Evolutionary conservation across 2,888 invertebrate genomes (phyloP).

Genomic region (Horisme vitalbata): DNA sequence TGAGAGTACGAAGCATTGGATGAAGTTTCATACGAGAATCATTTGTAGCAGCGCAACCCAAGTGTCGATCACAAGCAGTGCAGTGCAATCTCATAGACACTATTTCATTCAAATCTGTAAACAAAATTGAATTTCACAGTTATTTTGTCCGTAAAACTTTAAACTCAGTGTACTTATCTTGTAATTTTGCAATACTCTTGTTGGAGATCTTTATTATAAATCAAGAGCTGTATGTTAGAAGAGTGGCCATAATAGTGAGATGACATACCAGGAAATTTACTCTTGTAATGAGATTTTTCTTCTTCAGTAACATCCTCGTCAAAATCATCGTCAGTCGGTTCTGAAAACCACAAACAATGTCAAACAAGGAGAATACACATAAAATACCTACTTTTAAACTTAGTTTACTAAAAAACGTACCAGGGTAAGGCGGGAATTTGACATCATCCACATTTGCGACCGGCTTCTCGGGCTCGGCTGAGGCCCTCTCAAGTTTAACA

Average conservation of each 20-base stretch:
- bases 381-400: background rate
- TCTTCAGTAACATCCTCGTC: conserved; percentile 79
- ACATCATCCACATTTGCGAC: conserved; percentile 51
- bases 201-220: too few relatives aligned
- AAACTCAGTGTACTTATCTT: too few relatives aligned
- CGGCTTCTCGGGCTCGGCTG: conserved; percentile 65
- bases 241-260: too few relatives aligned
- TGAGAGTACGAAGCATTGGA: conserved; percentile 87
- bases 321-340: conserved; percentile 72
- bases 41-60: conserved; percentile 87
- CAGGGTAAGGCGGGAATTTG: conserved; percentile 74
- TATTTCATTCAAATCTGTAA: conserved; percentile 83
- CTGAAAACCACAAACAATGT: conserved; percentile 47
- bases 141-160: too few relatives aligned
- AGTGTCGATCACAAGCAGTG: conserved; percentile 88
- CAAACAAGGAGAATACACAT: background rate
- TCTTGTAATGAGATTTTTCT: conserved; percentile 77
- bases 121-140: background rate
- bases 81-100: conserved; percentile 86
- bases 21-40: conserved; percentile 87
- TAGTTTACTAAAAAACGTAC: conserved; percentile 40
- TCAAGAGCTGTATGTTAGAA: too few relatives aligned
- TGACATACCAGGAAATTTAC: conserved; percentile 72
- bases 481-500: conserved; percentile 52
- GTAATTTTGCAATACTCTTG: too few relatives aligned